Conservation (phyloP, 2,113 vertebrate genomes). For the Sterrhoptilus dennistouni region DNA sequence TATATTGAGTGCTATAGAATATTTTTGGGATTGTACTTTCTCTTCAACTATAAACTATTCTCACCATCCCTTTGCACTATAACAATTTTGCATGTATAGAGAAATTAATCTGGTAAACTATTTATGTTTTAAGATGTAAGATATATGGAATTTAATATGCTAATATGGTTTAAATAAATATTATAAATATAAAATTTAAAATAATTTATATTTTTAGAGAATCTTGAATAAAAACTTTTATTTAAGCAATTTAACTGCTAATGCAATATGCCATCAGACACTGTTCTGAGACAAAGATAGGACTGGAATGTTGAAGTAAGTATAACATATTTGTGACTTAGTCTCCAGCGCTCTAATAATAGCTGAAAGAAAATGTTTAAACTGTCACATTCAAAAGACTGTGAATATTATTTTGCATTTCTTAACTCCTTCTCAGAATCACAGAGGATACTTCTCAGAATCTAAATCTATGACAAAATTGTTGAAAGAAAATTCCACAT, state of each 20-base stretch:
- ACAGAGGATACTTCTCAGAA: background rate
- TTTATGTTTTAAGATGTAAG: background rate
- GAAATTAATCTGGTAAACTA: background rate
- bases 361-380: background rate
- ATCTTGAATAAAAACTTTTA: background rate
- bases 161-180: background rate
- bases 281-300: background rate
- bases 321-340: background rate
- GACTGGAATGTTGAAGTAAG: background rate
- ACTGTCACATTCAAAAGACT: background rate
- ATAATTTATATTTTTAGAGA: background rate
- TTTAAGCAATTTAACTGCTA: background rate
- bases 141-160: background rate
- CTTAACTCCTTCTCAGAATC: background rate
- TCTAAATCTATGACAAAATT: background rate
- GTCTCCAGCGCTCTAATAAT: background rate
- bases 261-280: background rate
- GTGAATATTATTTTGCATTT: background rate
- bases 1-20: background rate
- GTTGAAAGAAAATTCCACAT: background rate
- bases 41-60: background rate
- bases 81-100: background rate
- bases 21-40: background rate
- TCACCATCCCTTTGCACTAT: background rate
- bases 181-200: background rate